Conservation (phyloP, 1,140 invertebrate species). For the Ostrea denselamellosa region DNA sequence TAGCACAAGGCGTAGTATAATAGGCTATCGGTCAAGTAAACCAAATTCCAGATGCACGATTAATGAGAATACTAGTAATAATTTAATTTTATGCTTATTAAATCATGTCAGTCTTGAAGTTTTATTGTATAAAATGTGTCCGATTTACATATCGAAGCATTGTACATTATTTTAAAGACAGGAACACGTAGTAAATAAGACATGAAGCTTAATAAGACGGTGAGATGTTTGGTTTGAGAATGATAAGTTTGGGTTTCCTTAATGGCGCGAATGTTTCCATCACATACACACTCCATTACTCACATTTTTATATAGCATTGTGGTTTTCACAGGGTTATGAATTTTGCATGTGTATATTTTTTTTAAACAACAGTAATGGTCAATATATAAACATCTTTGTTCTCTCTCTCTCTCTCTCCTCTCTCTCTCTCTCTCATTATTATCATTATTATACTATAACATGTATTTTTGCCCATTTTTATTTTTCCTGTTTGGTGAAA, state of each 20-base stretch:
- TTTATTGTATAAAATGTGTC: background rate
- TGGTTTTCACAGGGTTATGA: background rate
- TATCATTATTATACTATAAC: too few relatives aligned
- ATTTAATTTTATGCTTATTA: background rate
- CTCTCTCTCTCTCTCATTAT: too few relatives aligned
- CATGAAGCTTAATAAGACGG: background rate
- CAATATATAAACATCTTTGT: background rate
- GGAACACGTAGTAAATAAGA: background rate
- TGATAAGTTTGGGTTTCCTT: background rate
- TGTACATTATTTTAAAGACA: conserved; percentile 7
- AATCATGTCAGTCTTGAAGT: background rate
- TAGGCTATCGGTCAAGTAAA: background rate
- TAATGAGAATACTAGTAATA: background rate
- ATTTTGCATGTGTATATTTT: background rate
- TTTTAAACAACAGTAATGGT: background rate
- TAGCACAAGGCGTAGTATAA: too few relatives aligned
- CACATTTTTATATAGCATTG: background rate
- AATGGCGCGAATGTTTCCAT: background rate
- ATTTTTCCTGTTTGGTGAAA: too few relatives aligned
- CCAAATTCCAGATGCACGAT: background rate
- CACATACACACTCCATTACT: background rate
- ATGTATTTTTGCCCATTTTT: too few relatives aligned
- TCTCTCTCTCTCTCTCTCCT: too few relatives aligned
- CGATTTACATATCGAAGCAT: background rate
- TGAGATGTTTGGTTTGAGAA: background rate